Evolutionary conservation across 2,113 vertebrate species (phyloP).

Genomic region (Saguinus imperator): DNA sequence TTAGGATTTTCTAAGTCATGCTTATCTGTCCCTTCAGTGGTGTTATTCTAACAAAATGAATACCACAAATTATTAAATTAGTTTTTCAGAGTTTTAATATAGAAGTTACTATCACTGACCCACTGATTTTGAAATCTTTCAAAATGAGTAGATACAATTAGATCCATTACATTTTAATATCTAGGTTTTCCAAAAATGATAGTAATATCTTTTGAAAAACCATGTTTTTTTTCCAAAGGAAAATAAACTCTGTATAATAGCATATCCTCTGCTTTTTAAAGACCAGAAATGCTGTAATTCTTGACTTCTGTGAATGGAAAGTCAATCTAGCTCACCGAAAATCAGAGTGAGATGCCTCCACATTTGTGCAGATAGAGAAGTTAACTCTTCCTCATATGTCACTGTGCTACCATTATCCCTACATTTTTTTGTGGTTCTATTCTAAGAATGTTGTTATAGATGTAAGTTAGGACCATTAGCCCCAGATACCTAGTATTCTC

Average conservation of each 20-base stretch:
- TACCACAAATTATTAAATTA: not conserved
- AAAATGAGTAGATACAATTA: not conserved
- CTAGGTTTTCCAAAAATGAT: not conserved
- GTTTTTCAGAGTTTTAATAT: not conserved
- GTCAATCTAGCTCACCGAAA: not conserved
- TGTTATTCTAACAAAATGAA: not conserved
- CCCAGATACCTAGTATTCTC: not conserved
- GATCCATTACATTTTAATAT: not conserved
- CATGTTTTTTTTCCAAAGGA: not conserved
- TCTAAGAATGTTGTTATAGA: not conserved
- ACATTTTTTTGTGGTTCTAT: not conserved
- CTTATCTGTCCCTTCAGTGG: not conserved
- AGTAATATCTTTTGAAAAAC: not conserved
- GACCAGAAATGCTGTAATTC: not conserved
- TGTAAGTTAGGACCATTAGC: not conserved
- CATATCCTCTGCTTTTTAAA: not conserved
- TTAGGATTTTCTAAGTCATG: slow-evolving; percentile 10
- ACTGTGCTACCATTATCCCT: not conserved
- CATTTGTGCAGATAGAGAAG: not conserved
- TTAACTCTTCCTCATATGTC: not conserved
- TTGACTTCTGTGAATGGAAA: not conserved
- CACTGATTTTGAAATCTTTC: slow-evolving; percentile 19
- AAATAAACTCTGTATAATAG: not conserved
- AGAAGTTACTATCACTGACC: not conserved
- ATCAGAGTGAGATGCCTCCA: not conserved